Evolutionary conservation across 2,888 invertebrate genomes (phyloP), one percentile per base, ranked within the genome.

Genomic region (Apodemia hepburni): DNA sequence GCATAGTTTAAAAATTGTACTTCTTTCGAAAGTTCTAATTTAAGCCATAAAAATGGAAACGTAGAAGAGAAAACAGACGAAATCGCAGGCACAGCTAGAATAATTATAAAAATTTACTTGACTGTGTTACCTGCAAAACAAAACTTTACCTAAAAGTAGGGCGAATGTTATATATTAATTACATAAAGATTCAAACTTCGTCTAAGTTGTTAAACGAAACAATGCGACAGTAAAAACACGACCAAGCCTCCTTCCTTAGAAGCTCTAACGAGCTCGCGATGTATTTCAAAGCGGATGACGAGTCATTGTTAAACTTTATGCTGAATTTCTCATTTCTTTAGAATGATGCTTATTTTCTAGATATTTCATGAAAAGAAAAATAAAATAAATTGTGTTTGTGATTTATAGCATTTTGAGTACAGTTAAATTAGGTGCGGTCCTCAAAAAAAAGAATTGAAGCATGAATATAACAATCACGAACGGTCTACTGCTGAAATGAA

Each of bases 211-310:
- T 17, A 42, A 42, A 42, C 42, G 57, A 57, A 54, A 61, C 60
- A 72, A 70, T 68, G 74, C 66, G 72, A 71, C 47, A 72, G 62
- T 66, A 66, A 65, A 63, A 69, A 73, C 62, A 38, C 35, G 38
- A 38, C 38, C 11, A 38, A 38, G 38, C 38, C 38, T 33, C 33
- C 33, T 33, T 58, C 69, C 68, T 68, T 63, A 68, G 68, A 65
- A 65, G 61, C 61, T 65, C 66, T 77, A 77, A 77, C 74, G 72
- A 76, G 70, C 65, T 70, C 61, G 67, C 66, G 66, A 66, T 70
- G 65, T 71, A 68, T 75, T 68, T 71, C 70, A 73, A 71, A 73
- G 70, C 58, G 68, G 68, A 62, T 60, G 58, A 61, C 59, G 64
- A 64, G 49, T 61, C 65, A 58, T 64, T 66, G 62, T 66, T 65